These are phyloP conservation scores for Alosa sapidissima DNA, from an alignment of 2,797 vertebrate genomes.

Conservation along the genomic window DNA sequence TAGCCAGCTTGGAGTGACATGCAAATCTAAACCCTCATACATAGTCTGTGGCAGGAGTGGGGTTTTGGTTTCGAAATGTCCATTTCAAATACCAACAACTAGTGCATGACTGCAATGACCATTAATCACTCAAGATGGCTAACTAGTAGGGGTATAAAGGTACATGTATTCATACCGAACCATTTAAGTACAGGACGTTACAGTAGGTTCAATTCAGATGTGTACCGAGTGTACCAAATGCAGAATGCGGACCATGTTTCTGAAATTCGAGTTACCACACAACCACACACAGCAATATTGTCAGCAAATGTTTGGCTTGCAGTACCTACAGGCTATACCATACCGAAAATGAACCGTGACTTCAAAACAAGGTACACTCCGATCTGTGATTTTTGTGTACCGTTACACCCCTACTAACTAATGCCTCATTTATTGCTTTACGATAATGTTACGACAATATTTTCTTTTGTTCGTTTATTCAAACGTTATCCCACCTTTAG, in stretches of 20 bases:
- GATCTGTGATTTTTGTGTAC: too few species aligned
- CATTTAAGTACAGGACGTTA: too few species aligned
- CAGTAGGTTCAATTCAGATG: too few species aligned
- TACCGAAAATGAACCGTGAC: too few species aligned
- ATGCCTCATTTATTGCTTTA: not conserved
- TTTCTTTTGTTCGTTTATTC: not conserved
- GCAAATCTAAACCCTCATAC: not conserved
- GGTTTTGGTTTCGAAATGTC: not conserved
- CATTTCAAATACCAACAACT: not conserved
- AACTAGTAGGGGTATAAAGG: not conserved
- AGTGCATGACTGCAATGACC: not conserved
- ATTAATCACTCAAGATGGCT: not conserved
- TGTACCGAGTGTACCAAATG: too few species aligned
- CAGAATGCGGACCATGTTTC: too few species aligned
- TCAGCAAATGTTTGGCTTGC: too few species aligned
- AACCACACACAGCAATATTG: too few species aligned
- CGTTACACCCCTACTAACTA: not conserved
- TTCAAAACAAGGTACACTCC: too few species aligned
- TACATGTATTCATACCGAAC: too few species aligned
- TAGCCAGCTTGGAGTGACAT: not conserved
- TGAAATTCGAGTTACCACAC: too few species aligned
- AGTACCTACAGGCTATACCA: too few species aligned
- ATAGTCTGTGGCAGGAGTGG: not conserved
- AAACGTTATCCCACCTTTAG: not conserved
- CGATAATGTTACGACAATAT: not conserved